Conservation (phyloP, 92 coral and sea anemone species). For the Phenganax marumi region DNA sequence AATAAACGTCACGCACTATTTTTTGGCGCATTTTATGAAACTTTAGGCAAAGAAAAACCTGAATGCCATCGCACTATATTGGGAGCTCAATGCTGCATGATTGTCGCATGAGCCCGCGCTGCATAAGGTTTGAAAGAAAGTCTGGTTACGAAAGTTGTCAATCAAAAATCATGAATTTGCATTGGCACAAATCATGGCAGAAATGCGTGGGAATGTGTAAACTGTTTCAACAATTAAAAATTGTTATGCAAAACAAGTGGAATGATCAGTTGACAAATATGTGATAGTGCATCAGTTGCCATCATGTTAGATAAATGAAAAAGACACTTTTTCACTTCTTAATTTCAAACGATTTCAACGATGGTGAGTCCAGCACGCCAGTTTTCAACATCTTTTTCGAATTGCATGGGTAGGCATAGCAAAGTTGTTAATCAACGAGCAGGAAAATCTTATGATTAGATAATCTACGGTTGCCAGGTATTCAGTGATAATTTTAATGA, state of each 20-base stretch:
- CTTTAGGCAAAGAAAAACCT: neutral
- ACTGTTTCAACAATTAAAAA: neutral
- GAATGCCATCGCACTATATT: neutral
- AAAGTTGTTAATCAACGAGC: slow-evolving; percentile 3
- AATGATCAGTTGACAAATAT: neutral
- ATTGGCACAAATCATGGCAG: neutral
- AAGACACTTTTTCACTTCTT: too few relatives aligned
- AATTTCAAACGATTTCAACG: too few relatives aligned
- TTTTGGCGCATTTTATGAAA: neutral
- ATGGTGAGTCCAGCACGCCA: too few relatives aligned
- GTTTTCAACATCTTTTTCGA: neutral
- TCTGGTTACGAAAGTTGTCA: neutral
- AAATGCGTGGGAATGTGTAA: neutral
- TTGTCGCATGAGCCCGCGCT: slow-evolving; percentile 40
- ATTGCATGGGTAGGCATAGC: neutral
- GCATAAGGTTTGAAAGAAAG: neutral
- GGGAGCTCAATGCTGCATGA: slow-evolving; percentile 3
- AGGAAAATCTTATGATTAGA: neutral
- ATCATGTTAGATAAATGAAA: neutral
- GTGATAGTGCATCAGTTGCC: slow-evolving; percentile 5
- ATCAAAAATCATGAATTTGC: neutral
- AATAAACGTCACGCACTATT: too few relatives aligned
- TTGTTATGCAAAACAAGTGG: slow-evolving; percentile 18
- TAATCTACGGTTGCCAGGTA: slow-evolving; percentile 12
- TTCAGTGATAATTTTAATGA: neutral